A percentile compares a stretch with the other conserved stretches of the same genome.
Evolutionary conservation across 2,113 vertebrate genomes (phyloP).

Genomic region (Melanerpes formicivorus): DNA sequence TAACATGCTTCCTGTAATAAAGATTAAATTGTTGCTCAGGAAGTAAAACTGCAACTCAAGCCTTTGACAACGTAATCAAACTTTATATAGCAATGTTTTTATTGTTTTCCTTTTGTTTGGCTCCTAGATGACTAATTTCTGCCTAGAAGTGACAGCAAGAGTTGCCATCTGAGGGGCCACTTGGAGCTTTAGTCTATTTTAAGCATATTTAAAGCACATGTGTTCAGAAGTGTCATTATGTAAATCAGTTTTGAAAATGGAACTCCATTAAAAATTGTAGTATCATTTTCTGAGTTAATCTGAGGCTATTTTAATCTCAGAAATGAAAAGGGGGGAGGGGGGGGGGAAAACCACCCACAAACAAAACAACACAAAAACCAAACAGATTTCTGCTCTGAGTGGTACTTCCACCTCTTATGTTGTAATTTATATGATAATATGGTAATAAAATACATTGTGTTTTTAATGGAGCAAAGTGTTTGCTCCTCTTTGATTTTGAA

Average conservation of each 20-base stretch:
- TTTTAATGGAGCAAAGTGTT: background rate
- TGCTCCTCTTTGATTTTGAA: background rate
- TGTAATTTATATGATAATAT: background rate
- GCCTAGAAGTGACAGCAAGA: slow-evolving; percentile 1
- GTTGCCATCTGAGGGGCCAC: slow-evolving; percentile 13
- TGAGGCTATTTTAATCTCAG: slow-evolving; percentile 42
- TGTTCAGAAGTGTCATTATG: slow-evolving; percentile 46
- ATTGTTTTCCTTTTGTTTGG: slow-evolving; percentile 62
- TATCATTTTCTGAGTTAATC: slow-evolving; percentile 55
- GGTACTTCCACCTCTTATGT: background rate
- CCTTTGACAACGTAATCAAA: slow-evolving; percentile 10
- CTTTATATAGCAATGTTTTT: slow-evolving; percentile 55
- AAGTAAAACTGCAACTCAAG: slow-evolving; percentile 22
- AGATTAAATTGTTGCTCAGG: slow-evolving; percentile 26
- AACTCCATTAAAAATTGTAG: slow-evolving; percentile 43
- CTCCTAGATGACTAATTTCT: slow-evolving; percentile 30
- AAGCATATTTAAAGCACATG: slow-evolving; percentile 42
- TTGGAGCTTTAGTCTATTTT: slow-evolving; percentile 46
- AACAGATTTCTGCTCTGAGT: background rate
- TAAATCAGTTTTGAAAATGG: slow-evolving; percentile 53
- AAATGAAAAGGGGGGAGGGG: background rate
- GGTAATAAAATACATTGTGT: background rate
- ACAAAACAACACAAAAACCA: background rate
- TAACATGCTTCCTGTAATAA: slow-evolving; percentile 28
- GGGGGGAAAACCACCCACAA: background rate